Conservation (phyloP, 2,888 invertebrate genomes). For the Cephus nigrinus region DNA sequence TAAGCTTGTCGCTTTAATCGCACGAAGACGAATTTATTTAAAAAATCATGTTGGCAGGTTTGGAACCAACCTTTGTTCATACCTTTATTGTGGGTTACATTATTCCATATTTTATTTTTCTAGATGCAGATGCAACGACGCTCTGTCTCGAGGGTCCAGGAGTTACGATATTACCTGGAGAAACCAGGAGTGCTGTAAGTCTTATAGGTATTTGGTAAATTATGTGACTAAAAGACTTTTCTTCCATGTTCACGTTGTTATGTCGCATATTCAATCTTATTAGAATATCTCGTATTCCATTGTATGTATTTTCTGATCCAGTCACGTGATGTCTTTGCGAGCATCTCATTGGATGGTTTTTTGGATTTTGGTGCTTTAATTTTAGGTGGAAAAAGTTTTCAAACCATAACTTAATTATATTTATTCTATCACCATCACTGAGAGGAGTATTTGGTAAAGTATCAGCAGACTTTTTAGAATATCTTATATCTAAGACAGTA, state of each 20-base stretch:
- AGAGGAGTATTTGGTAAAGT: neutral
- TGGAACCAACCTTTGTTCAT: neutral
- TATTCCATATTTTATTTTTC: conserved; percentile 11
- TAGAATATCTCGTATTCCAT: neutral
- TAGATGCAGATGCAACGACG: conserved; percentile 37
- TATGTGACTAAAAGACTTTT: neutral
- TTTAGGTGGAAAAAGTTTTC: neutral
- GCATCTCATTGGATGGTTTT: neutral
- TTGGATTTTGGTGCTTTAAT: neutral
- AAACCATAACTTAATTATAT: neutral
- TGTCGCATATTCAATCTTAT: neutral
- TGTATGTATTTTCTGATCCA: neutral
- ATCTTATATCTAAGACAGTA: neutral
- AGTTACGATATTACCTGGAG: conserved; percentile 11
- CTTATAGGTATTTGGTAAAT: neutral
- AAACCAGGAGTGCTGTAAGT: conserved; percentile 1
- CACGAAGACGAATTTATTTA: neutral
- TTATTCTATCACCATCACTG: neutral
- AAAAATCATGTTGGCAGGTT: neutral
- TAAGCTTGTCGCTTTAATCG: neutral
- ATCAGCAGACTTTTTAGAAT: neutral
- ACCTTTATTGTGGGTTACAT: neutral
- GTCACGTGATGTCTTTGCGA: neutral
- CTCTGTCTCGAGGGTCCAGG: conserved; percentile 31
- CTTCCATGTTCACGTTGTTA: neutral